Percentiles rank a stretch among this genome's conserved stretches.
These are phyloP conservation scores for Muscicapa striata DNA, from an alignment of 2,797 vertebrate genomes.

Conservation along the genomic window DNA sequence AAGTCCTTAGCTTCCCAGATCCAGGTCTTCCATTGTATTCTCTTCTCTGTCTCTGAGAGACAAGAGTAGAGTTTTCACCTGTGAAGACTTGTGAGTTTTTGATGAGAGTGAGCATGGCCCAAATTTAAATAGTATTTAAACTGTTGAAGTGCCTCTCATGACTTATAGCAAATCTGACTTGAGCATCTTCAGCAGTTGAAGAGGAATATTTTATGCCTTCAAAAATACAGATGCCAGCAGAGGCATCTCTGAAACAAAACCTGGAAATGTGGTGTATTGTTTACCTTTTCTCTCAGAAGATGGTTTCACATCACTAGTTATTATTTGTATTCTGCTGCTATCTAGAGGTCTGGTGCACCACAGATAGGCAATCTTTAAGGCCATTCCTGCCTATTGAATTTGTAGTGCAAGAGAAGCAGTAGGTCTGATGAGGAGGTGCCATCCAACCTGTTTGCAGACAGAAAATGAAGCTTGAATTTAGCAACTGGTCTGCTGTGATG, in stretches of 20 bases:
- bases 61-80: neutral
- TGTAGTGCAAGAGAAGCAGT: neutral
- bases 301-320: constrained; percentile 1
- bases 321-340: constrained; percentile 48
- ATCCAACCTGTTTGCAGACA: neutral
- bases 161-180: neutral
- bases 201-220: neutral
- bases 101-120: neutral
- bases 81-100: neutral
- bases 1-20: neutral
- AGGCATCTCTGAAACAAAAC: neutral
- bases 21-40: neutral
- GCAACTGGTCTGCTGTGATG: neutral
- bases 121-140: neutral
- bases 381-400: neutral
- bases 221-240: neutral
- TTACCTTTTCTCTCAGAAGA: neutral
- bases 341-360: constrained; percentile 25
- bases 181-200: neutral
- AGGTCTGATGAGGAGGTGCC: neutral
- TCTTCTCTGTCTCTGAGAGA: neutral
- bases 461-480: neutral
- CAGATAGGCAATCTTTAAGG: neutral
- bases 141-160: neutral
- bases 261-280: neutral